These are phyloP conservation scores for Caenorhabditis sp. DNA, from an alignment of 2,888 invertebrate genomes.

Conservation along the genomic window DNA sequence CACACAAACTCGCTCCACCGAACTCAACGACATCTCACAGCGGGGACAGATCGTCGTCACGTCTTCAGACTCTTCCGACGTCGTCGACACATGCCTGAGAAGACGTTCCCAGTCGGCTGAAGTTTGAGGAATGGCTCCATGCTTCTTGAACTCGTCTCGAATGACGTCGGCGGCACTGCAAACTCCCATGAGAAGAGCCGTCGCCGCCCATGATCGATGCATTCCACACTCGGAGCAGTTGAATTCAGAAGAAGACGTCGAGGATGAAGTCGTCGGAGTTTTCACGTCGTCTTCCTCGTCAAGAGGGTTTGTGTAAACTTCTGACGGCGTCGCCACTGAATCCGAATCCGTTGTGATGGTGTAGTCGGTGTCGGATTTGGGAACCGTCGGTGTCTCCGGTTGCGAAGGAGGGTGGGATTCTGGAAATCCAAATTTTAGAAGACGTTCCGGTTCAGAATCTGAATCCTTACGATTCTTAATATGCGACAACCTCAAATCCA, in stretches of 20 bases:
- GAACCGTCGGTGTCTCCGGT: constrained; percentile 5
- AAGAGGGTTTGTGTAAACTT: constrained; percentile 54
- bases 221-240: constrained; percentile 59
- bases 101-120: constrained; percentile 43
- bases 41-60: constrained; percentile 63
- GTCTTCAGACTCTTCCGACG: not conserved
- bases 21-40: constrained; percentile 66
- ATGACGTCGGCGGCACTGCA: constrained; percentile 50
- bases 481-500: constrained; percentile 57
- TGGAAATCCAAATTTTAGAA: constrained; percentile 22
- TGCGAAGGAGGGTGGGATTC: constrained; percentile 11
- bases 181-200: constrained; percentile 63
- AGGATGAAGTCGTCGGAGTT: constrained; percentile 1
- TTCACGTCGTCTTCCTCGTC: constrained; percentile 32
- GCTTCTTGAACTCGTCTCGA: constrained; percentile 38
- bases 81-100: constrained; percentile 46
- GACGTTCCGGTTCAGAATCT: too few species aligned
- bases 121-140: constrained; percentile 42
- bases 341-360: constrained; percentile 45
- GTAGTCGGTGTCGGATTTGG: constrained; percentile 60
- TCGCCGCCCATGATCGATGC: constrained; percentile 67
- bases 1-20: constrained; percentile 50
- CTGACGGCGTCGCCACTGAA: constrained; percentile 18
- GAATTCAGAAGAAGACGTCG: constrained; percentile 9
- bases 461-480: constrained; percentile 44